Conservation (phyloP, 2,888 invertebrate genomes). For the Drosophila anomelani region DNA sequence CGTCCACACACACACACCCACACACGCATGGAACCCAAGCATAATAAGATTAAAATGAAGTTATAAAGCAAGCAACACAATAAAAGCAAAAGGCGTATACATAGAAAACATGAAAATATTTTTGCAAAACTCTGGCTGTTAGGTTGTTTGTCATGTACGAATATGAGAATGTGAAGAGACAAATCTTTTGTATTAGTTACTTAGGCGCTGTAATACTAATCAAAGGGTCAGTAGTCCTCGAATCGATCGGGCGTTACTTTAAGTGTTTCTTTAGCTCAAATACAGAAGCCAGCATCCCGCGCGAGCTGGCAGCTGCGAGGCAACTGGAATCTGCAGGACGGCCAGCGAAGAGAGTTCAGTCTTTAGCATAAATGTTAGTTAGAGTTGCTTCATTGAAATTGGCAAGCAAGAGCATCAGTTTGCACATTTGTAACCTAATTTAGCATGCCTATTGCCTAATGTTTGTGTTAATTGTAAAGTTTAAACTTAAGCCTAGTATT, state of each 20-base stretch:
- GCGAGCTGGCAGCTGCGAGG: slow-evolving; percentile 41
- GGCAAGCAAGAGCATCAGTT: slow-evolving; percentile 35
- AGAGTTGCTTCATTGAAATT: slow-evolving; percentile 58
- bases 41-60: slow-evolving; percentile 65
- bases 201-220: slow-evolving; percentile 60
- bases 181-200: slow-evolving; percentile 63
- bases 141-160: slow-evolving; percentile 67
- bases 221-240: slow-evolving; percentile 61
- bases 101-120: slow-evolving; percentile 55
- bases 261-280: slow-evolving; percentile 70
- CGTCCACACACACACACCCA: slow-evolving; percentile 28
- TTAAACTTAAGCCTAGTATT: slow-evolving; percentile 43
- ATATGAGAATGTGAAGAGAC: slow-evolving; percentile 45
- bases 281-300: slow-evolving; percentile 45
- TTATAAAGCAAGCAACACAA: slow-evolving; percentile 56
- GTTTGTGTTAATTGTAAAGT: slow-evolving; percentile 71
- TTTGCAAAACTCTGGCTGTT: slow-evolving; percentile 78
- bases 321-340: slow-evolving; percentile 41
- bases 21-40: slow-evolving; percentile 31
- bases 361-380: slow-evolving; percentile 62
- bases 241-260: slow-evolving; percentile 52
- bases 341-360: slow-evolving; percentile 60
- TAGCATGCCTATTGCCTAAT: slow-evolving; percentile 53
- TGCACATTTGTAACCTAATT: slow-evolving; percentile 63
- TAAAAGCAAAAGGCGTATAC: slow-evolving; percentile 51